Percentiles rank a stretch among this genome's conserved stretches.
phyloP scores from a whole-genome alignment of 2,113 vertebrate species.

The Procavia capensis region DNA sequence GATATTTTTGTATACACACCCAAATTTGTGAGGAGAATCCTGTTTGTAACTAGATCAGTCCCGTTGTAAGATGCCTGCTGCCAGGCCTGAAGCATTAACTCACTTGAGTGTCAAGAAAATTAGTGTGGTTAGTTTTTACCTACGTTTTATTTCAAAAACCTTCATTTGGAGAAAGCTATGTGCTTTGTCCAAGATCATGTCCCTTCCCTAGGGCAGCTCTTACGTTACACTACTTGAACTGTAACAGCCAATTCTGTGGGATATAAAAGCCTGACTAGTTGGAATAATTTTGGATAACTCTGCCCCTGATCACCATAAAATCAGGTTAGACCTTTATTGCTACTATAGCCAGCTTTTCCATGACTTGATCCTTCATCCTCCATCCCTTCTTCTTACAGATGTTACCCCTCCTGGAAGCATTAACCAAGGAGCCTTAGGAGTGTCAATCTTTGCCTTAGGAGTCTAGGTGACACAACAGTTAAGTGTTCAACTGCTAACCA shows the following conservation, averaged over 20 bases:
- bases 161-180: background rate
- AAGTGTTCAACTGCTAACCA: background rate
- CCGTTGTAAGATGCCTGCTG: background rate
- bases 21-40: background rate
- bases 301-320: background rate
- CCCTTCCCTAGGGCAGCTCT: background rate
- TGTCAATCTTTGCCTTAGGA: background rate
- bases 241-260: background rate
- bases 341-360: background rate
- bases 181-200: background rate
- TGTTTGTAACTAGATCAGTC: background rate
- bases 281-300: background rate
- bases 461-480: background rate
- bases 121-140: background rate
- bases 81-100: background rate
- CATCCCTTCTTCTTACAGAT: rapidly evolving
- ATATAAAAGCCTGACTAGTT: background rate
- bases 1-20: background rate
- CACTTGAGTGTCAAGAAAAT: background rate
- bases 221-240: background rate
- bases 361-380: background rate
- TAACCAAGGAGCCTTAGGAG: background rate
- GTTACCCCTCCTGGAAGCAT: background rate
- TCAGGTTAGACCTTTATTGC: background rate
- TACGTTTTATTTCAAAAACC: background rate